A percentile compares a stretch with the other conserved stretches of the same genome.
Conservation (phyloP, 2,797 vertebrate species). For the Lagocephalus sceleratus region DNA sequence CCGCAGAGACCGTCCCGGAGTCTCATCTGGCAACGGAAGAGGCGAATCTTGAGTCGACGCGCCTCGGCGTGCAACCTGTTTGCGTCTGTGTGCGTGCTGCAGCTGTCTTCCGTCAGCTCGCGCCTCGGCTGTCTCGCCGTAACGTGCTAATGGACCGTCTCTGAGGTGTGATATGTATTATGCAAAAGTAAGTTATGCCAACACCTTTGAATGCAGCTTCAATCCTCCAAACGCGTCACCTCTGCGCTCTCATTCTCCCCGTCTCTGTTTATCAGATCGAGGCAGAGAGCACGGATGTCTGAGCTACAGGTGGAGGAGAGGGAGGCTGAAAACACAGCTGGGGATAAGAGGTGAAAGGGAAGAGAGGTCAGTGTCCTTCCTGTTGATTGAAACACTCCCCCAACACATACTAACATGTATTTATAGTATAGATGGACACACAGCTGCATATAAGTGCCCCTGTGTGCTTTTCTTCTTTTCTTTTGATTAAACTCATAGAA, state of each 20-base stretch:
- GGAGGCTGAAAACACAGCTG: conserved; percentile 4
- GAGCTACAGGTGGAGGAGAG: conserved; percentile 67
- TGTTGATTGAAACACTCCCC: conserved; percentile 11
- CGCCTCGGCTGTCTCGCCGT: conserved; percentile 54
- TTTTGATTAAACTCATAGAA: conserved; percentile 45
- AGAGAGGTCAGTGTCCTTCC: conserved; percentile 54
- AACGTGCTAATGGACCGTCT: conserved; percentile 80
- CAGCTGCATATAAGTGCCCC: conserved; percentile 25
- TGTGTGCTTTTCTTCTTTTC: conserved; percentile 27
- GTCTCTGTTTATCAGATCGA: conserved; percentile 20
- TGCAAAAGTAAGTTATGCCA: conserved; percentile 75
- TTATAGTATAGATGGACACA: conserved; percentile 1
- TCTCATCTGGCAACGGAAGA: conserved; percentile 47
- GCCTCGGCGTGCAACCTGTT: conserved; percentile 30
- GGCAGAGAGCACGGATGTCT: conserved; percentile 58
- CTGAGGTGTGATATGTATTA: conserved; percentile 78
- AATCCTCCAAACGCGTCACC: conserved; percentile 60
- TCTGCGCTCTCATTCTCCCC: conserved; percentile 26
- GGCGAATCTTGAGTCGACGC: conserved; percentile 25
- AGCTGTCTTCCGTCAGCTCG: conserved; percentile 56
- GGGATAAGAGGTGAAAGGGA: neutral
- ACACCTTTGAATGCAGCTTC: conserved; percentile 71
- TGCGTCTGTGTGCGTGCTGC: conserved; percentile 27
- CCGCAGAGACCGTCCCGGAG: conserved; percentile 37
- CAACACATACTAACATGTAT: conserved; percentile 10